Evolutionary conservation across 2,113 vertebrate species (phyloP), one percentile per base, ranked within the genome.

Genomic region (Cinclus mexicanus): DNA sequence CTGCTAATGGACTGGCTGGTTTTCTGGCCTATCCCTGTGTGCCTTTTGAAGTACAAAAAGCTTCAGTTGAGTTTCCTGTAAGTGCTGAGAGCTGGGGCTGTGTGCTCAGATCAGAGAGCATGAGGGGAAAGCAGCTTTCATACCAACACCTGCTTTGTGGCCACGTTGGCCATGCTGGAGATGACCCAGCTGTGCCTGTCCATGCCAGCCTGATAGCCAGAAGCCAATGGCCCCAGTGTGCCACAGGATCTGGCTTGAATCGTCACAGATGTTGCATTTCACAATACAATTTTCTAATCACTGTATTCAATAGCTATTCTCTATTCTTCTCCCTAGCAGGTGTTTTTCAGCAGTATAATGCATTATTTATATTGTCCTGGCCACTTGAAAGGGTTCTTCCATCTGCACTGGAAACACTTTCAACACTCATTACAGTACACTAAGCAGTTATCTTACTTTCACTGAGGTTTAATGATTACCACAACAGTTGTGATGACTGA

Each of bases 291-390:
- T 61, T 84, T 47, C 72, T 82, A 81, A 26, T 37, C 61, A 57
- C 28, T 2, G 1, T 21, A 21, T 69, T 31, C 55, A 83, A 92
- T 52, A 89, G 67, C 35, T 49, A 3, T 47, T 83, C 64, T 82
- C 68, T 56, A 37, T 69, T 82, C 70, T 76, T 84, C 61, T 93
- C 65, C 61, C 80, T 55, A 82, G 53, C 87, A 84, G 92, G 85
- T 91, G 81, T 69, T 91, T 94, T 80, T 64, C 59, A 93, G 83
- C 84, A 83, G 52, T 85, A 33, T 41, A 87, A 88, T 92, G 41
- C 53, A 94, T 92, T 87, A 92, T 93, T 94, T 86, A 91, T 94
- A 42, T 74, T 70, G 67, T 89, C 56, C 50, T 90, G 83, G 81
- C 69, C 56, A 81, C 82, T 85, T 86, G 59, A 80, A 93, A 83